Evolutionary conservation across 2,113 vertebrate genomes (phyloP).

Genomic region (Melanerpes formicivorus): DNA sequence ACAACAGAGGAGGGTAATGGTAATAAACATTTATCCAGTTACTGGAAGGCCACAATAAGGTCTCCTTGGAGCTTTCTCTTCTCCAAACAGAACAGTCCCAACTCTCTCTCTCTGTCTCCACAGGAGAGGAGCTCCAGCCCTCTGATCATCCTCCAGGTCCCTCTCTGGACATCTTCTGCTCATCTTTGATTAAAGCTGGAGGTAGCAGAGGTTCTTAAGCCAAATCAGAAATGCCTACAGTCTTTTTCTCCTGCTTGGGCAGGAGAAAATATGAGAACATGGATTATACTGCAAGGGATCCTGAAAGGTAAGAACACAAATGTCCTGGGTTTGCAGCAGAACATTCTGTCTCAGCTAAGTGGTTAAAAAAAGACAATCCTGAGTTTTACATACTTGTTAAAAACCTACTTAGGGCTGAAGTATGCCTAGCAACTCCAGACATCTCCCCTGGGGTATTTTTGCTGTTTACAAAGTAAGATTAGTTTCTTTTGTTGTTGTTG

Average conservation of each 20-base stretch:
- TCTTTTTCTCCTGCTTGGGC: background rate
- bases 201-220: background rate
- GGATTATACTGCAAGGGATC: background rate
- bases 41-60: no score
- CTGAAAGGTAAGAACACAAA: slow-evolving; percentile 6
- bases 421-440: slow-evolving; percentile 4
- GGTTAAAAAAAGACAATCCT: background rate
- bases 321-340: background rate
- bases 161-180: background rate
- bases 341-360: background rate
- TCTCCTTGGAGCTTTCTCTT: no score
- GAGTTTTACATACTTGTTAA: background rate
- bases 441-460: slow-evolving; percentile 19
- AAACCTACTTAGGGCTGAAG: background rate
- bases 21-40: slow-evolving; percentile 30
- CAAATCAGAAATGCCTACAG: background rate
- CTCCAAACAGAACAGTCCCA: no score
- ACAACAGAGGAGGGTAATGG: background rate
- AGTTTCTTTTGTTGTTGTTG: background rate
- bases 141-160: no score
- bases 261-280: background rate
- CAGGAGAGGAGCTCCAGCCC: no score
- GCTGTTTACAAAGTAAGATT: slow-evolving; percentile 28
- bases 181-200: background rate
- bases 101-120: no score